phyloP scores from a whole-genome alignment of 2,888 invertebrate species.

The Embidobia sp. region DNA sequence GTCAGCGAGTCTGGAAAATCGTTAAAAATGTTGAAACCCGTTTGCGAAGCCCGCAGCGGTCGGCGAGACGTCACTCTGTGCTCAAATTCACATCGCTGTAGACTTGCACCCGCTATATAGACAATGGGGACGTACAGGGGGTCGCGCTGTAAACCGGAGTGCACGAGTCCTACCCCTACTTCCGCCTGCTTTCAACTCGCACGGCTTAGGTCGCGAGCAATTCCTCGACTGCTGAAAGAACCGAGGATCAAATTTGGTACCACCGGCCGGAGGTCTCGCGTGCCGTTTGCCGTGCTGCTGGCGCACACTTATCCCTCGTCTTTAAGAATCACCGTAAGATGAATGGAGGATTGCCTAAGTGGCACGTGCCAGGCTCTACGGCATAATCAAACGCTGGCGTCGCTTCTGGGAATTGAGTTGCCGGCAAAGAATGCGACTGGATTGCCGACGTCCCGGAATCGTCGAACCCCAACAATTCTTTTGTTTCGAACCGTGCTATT shows the following conservation, averaged over 20 bases:
- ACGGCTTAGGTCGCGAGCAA: slow-evolving; percentile 61
- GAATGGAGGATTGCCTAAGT: slow-evolving; percentile 74
- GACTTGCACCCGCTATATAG: slow-evolving; percentile 37
- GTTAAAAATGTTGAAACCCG: too few species aligned
- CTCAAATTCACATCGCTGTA: neutral
- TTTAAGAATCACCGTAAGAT: slow-evolving; percentile 74
- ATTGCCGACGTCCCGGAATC: slow-evolving; percentile 49
- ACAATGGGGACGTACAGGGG: slow-evolving; percentile 50
- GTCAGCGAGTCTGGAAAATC: too few species aligned
- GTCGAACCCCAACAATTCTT: slow-evolving; percentile 42
- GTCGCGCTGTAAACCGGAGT: too few species aligned
- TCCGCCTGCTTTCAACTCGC: slow-evolving; percentile 72
- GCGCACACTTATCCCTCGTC: slow-evolving; percentile 73
- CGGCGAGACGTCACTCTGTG: too few species aligned
- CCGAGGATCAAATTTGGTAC: slow-evolving; percentile 76
- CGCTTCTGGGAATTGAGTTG: slow-evolving; percentile 53
- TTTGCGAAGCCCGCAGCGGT: too few species aligned
- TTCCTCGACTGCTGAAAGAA: slow-evolving; percentile 69
- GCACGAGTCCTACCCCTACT: slow-evolving; percentile 68
- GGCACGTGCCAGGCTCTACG: slow-evolving; percentile 77
- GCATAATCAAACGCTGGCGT: slow-evolving; percentile 47
- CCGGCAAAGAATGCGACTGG: slow-evolving; percentile 41
- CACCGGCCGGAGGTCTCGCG: slow-evolving; percentile 79
- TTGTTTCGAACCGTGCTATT: slow-evolving; percentile 48
- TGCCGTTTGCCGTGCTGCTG: slow-evolving; percentile 80